Conservation (phyloP, 2,113 vertebrate species). For the Camelus bactrianus region DNA sequence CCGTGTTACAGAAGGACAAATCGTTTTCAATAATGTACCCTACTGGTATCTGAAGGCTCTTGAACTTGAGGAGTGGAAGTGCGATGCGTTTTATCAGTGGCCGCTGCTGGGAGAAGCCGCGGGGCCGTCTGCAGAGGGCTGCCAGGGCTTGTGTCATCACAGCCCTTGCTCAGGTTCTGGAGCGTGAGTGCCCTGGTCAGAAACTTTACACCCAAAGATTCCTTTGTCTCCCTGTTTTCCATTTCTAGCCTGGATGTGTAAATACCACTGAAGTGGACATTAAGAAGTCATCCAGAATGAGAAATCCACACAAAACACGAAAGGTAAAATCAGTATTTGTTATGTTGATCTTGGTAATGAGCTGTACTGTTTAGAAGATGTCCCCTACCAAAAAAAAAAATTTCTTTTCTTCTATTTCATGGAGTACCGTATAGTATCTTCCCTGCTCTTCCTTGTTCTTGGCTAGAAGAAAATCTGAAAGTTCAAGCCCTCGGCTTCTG, state of each 20-base stretch:
- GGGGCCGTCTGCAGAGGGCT: not conserved
- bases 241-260: conserved; percentile 95
- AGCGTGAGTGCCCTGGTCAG: not conserved
- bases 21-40: not conserved
- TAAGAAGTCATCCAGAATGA: conserved; percentile 99
- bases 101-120: not conserved
- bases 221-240: conserved; percentile 53
- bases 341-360: not conserved
- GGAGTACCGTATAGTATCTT: not conserved
- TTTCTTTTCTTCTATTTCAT: accelerated
- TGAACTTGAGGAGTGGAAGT: not conserved
- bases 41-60: not conserved
- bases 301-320: conserved; percentile 98
- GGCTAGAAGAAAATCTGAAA: not conserved
- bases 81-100: not conserved
- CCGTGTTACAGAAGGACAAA: not conserved
- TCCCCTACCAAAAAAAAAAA: not conserved
- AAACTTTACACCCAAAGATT: not conserved
- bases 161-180: not conserved
- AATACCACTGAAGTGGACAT: conserved; percentile 99
- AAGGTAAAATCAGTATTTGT: conserved; percentile 87
- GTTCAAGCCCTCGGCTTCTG: not conserved
- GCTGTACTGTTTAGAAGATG: accelerated
- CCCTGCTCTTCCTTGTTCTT: not conserved
- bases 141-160: accelerated